Conservation (phyloP, 2,113 vertebrate genomes). For the Eira barbara region DNA sequence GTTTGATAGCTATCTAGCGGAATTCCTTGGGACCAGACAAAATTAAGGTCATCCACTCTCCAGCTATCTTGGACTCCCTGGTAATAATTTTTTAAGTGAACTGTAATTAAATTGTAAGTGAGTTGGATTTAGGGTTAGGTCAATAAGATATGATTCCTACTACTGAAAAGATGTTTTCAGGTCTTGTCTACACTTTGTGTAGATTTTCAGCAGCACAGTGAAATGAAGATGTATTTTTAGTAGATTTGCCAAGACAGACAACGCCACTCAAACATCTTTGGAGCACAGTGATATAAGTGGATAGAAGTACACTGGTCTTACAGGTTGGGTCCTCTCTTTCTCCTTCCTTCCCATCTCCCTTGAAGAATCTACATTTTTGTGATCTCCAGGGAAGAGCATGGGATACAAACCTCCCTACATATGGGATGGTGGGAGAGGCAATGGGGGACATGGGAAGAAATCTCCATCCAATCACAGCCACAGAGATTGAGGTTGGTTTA, state of each 20-base stretch:
- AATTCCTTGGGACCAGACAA: too few relatives aligned
- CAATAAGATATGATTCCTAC: constrained; percentile 72
- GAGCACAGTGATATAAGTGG: constrained; percentile 16
- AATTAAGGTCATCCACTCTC: too few relatives aligned
- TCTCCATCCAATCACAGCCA: constrained; percentile 76
- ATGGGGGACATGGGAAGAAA: constrained; percentile 73
- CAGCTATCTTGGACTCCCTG: too few relatives aligned
- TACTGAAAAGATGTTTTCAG: constrained; percentile 42
- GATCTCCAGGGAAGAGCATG: constrained; percentile 69
- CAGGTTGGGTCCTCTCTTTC: not conserved
- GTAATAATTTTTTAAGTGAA: not conserved
- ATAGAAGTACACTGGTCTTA: not conserved
- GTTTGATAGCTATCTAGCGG: too few relatives aligned
- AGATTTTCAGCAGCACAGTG: constrained; percentile 63
- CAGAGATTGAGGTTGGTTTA: constrained; percentile 73
- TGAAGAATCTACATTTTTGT: constrained; percentile 64
- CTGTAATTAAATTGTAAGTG: constrained; percentile 71
- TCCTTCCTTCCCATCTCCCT: constrained; percentile 55
- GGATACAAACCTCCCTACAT: constrained; percentile 42
- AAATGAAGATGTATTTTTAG: constrained; percentile 42
- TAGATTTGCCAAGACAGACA: constrained; percentile 49
- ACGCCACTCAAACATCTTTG: not conserved
- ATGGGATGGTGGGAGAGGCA: constrained; percentile 42
- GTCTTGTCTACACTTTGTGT: constrained; percentile 61
- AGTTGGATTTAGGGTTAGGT: constrained; percentile 61